Base-by-base conservation (phyloP, 2,888 invertebrate species). In the Rhabditoides inermis region DNA sequence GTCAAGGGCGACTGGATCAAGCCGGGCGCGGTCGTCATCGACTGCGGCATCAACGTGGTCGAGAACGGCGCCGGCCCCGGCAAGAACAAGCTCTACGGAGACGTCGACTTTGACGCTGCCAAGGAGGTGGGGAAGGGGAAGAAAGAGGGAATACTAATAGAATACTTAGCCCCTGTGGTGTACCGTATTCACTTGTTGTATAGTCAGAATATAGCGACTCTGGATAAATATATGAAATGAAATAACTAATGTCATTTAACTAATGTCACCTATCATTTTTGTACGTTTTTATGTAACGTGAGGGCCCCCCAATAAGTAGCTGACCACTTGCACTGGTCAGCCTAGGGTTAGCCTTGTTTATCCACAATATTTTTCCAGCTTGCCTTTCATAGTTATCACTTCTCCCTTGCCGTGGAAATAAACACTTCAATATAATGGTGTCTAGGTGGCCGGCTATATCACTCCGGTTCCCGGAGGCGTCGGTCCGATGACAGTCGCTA, bases 401-500 rank as follows among this genome's bases (percentile, higher is more conserved):
- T n/a, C n/a, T n/a, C n/a, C n/a, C n/a, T n/a, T n/a, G n/a, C n/a
- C n/a, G n/a, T n/a, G n/a, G n/a, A n/a, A n/a, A n/a, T n/a, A n/a
- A n/a, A n/a, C n/a, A n/a, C n/a, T n/a, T n/a, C n/a, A n/a, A n/a
- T n/a, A n/a, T n/a, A n/a, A n/a, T n/a, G n/a, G n/a, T n/a, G n/a
- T n/a, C 63, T 77, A 83, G 66, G 85, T 87, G 12, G 66, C 74
- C 35, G 63, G 68, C 18, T 70, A 53, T 61, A 63, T 75, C 50
- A 76, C 75, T 25, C 75, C 75, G 3, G 76, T 76, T 30, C 82
- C 81, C n/a, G 81, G 81, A 10, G 98, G 98, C 58, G 95, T 98
- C 56, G 98, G 98, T 0, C 98, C 95, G 18, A 94, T 99, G 92
- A 99, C 98, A 0, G 98, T 83, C 1, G 91, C 92, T 22, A 89